These are phyloP conservation scores for Tenrec ecaudatus DNA, from an alignment of 2,113 vertebrate species.

Conservation along the genomic window DNA sequence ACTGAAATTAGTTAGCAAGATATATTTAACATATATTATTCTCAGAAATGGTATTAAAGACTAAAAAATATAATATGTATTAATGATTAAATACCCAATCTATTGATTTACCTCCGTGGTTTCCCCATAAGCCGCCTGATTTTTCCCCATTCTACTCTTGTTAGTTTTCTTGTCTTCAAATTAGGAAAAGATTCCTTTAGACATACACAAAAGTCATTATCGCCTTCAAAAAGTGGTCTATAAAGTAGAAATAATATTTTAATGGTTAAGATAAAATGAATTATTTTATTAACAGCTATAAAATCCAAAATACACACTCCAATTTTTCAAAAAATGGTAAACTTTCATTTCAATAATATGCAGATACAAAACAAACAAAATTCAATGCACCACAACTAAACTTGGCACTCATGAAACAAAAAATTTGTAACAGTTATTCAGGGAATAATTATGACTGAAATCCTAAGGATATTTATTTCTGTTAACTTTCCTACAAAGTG, in stretches of 20 bases:
- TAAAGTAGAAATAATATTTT: conserved; percentile 78
- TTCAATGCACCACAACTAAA: conserved; percentile 31
- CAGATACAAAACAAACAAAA: not conserved
- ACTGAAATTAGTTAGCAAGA: not conserved
- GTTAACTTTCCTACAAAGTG: not conserved
- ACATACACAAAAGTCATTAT: conserved; percentile 99
- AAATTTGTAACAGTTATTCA: not conserved
- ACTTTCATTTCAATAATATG: not conserved
- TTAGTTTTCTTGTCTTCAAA: conserved; percentile 97
- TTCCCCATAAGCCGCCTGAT: conserved; percentile 99
- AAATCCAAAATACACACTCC: conserved; percentile 43
- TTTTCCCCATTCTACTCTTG: conserved; percentile 98
- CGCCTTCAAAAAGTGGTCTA: conserved; percentile 98
- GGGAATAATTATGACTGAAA: not conserved
- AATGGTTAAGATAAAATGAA: conserved; percentile 42
- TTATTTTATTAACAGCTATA: conserved; percentile 49
- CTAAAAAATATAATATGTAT: not conserved
- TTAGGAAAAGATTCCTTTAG: conserved; percentile 99
- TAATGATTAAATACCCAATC: conserved; percentile 29
- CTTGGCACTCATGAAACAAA: conserved; percentile 50
- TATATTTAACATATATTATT: conserved; percentile 51
- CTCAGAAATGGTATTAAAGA: conserved; percentile 30
- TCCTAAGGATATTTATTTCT: not conserved
- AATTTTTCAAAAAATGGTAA: conserved; percentile 50
- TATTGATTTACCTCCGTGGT: conserved; percentile 92